phyloP scores from a whole-genome alignment of 2,113 vertebrate species.

The Nyctibius bracteatus region DNA sequence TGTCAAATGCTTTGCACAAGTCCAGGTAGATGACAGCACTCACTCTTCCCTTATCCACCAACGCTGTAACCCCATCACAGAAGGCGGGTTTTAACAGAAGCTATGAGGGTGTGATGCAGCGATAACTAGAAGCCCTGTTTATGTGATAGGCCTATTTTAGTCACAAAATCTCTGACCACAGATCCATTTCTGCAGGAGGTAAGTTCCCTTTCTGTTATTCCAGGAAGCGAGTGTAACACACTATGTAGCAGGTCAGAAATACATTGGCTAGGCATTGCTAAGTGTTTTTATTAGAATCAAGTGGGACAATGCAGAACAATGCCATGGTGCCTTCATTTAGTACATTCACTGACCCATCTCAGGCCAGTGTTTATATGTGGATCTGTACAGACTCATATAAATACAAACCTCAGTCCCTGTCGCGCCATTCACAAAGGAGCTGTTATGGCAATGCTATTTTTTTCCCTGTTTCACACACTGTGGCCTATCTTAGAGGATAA shows the following conservation, averaged over 20 bases:
- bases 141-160: neutral
- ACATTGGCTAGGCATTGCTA: neutral
- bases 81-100: neutral
- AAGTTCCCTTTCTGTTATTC: neutral
- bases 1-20: no score
- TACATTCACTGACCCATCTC: constrained; percentile 40
- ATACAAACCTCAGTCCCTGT: constrained; percentile 48
- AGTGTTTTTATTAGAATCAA: constrained; percentile 42
- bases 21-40: no score
- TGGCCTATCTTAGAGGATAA: constrained; percentile 31
- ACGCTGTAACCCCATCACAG: no score
- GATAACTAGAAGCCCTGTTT: neutral
- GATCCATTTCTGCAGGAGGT: neutral
- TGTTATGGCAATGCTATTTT: neutral
- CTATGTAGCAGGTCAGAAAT: constrained; percentile 16
- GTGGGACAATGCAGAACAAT: constrained; percentile 29
- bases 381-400: constrained; percentile 10
- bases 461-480: constrained; percentile 15
- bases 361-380: constrained; percentile 1
- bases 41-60: no score
- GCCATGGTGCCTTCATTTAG: constrained; percentile 17
- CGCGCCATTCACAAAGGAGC: constrained; percentile 50
- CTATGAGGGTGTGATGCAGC: accelerated
- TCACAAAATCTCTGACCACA: neutral
- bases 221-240: neutral